Base-by-base conservation (phyloP, 2,888 invertebrate genomes). In the Drosophila anomalipes region DNA sequence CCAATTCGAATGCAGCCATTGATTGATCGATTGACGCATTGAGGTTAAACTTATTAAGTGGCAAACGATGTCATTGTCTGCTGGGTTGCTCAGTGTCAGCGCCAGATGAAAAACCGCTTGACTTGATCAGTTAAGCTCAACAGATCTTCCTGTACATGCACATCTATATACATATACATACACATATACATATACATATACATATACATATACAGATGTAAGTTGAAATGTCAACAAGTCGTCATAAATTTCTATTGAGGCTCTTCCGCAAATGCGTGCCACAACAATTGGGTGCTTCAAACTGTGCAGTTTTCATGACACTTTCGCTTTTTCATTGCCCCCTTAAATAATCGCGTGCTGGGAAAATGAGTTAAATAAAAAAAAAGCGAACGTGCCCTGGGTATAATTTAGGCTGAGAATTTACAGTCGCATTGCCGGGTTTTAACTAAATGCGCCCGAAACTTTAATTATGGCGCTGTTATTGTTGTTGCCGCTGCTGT, bases 61-160 rank as follows among this genome's bases (percentile, higher is more conserved):
- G 69, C 81, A 79, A 86, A 77, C 84, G 86, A 81, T 89, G 86
- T 86, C 89, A 84, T 82, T 86, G 84, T 66, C 87, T 80, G 61
- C 37, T 19, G 32, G 22, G n/a, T 44, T 47, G 53, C 19, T 37
- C 28, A 57, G 41, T 72, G 66, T 51, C 74, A 69, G 47, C 52
- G 61, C 44, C 53, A 44, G 62, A 33, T 60, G 57, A 52, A 22
- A 47, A 63, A n/a, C 37, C 32, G 32, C 35, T 74, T 60, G 33
- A 39, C 41, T 74, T 76, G 51, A 75, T 65, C 70, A 51, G 68
- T 62, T 62, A 30, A 70, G 58, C 70, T 33, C 22, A 35, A 47
- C 19, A 53, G 22, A 64, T 64, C 56, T 73, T 64, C 35, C 64
- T 33, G 47, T 19, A n/a, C 4, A 28, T 19, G 16, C 16, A 30